These are phyloP conservation scores for Oncorhynchus nerka DNA, from an alignment of 2,113 vertebrate species.

Conservation along the genomic window DNA sequence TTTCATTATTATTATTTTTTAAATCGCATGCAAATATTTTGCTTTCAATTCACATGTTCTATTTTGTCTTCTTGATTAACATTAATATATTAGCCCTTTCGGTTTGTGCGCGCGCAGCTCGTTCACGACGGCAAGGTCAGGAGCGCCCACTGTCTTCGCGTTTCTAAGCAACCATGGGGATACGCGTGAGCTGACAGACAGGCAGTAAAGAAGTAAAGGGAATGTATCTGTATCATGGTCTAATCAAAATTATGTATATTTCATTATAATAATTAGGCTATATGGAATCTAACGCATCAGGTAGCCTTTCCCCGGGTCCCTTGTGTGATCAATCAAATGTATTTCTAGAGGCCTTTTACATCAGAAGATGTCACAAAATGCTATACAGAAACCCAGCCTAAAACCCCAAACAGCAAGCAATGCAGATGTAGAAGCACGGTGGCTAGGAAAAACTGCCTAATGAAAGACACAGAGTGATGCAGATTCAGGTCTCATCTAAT, in stretches of 20 bases:
- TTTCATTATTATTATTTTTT: neutral
- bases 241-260: neutral
- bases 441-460: too few relatives aligned
- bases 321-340: too few relatives aligned
- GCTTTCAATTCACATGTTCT: slow-evolving; percentile 62
- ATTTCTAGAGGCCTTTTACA: too few relatives aligned
- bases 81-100: slow-evolving; percentile 27
- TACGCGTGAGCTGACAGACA: slow-evolving; percentile 49
- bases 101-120: slow-evolving; percentile 67
- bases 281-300: too few relatives aligned
- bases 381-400: too few relatives aligned
- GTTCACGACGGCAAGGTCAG: slow-evolving; percentile 77
- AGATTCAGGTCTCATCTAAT: too few relatives aligned
- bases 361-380: too few relatives aligned
- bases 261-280: neutral
- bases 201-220: slow-evolving; percentile 15
- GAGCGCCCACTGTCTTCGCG: slow-evolving; percentile 75
- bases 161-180: slow-evolving; percentile 76
- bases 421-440: too few relatives aligned
- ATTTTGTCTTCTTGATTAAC: slow-evolving; percentile 36
- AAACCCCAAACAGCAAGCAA: too few relatives aligned
- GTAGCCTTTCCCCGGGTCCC: too few relatives aligned
- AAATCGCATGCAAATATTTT: slow-evolving; percentile 41
- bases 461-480: too few relatives aligned
- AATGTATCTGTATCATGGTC: neutral